Conservation (phyloP, 1,140 invertebrate species). For the Semibalanus balanoides region DNA sequence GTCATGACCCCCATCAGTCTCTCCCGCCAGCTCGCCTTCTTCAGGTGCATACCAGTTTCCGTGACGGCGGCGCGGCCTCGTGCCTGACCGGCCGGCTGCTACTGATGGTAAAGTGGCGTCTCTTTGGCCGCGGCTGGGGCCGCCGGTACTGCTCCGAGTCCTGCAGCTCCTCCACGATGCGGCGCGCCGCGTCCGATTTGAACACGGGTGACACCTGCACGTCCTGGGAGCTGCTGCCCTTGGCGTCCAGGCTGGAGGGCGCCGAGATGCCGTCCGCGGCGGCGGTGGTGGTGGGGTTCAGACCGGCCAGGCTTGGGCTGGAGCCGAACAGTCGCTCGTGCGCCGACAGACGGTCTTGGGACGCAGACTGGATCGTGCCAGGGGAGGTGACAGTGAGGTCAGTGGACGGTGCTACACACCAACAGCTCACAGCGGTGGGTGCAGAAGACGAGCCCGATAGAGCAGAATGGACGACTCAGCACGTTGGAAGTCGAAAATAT, state of each 20-base stretch:
- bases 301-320: conserved; percentile 11
- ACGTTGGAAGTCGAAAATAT: too few relatives aligned
- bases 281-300: conserved; percentile 18
- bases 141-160: conserved; percentile 11
- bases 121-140: conserved; percentile 57
- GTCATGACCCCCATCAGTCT: too few relatives aligned
- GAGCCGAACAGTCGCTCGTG: conserved; percentile 33
- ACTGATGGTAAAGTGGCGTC: conserved; percentile 75
- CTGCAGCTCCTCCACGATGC: conserved; percentile 67
- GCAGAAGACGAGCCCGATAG: too few relatives aligned
- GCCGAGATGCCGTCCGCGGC: conserved; percentile 10
- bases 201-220: conserved; percentile 48
- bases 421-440: too few relatives aligned
- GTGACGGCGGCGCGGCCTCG: background rate
- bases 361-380: background rate
- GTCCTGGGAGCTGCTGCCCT: conserved; percentile 29
- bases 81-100: conserved; percentile 37
- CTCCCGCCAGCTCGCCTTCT: too few relatives aligned
- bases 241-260: conserved; percentile 9
- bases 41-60: background rate
- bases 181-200: conserved; percentile 64
- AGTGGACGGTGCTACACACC: background rate
- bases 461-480: too few relatives aligned
- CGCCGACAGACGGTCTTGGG: conserved; percentile 21
- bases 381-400: background rate